phyloP scores from a whole-genome alignment of 2,113 vertebrate genomes.

The Pelusios castaneus region DNA sequence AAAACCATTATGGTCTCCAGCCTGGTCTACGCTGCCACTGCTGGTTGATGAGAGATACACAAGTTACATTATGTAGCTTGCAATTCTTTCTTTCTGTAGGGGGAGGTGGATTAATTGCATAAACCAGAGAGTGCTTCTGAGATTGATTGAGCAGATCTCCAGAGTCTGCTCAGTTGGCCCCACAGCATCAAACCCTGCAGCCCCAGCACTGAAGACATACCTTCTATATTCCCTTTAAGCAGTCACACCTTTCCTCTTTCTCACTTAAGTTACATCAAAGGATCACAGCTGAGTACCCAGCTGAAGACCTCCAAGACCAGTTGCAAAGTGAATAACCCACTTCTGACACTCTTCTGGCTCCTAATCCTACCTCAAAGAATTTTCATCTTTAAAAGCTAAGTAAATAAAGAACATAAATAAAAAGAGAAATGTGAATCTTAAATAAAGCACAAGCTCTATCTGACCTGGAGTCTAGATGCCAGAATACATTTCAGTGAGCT shows the following conservation, averaged over 20 bases:
- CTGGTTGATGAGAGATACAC: too few relatives aligned
- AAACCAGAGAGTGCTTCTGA: too few relatives aligned
- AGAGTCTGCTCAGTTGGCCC: too few relatives aligned
- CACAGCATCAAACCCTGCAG: too few relatives aligned
- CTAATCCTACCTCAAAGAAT: not conserved
- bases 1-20: not conserved
- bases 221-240: not conserved
- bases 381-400: not conserved
- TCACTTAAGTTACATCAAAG: not conserved
- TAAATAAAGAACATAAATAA: not conserved
- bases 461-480: not conserved
- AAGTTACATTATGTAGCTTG: too few relatives aligned
- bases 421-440: not conserved
- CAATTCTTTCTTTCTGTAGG: too few relatives aligned
- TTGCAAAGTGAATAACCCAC: not conserved
- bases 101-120: too few relatives aligned
- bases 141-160: too few relatives aligned
- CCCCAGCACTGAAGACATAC: too few relatives aligned
- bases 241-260: not conserved
- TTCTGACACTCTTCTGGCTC: not conserved
- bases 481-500: not conserved
- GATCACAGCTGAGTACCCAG: not conserved
- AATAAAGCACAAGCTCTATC: not conserved
- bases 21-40: too few relatives aligned
- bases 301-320: not conserved